Percentiles rank a stretch among this genome's conserved stretches.
These are phyloP conservation scores for Mesochorus sp. DNA, from an alignment of 2,888 invertebrate genomes.

Conservation along the genomic window DNA sequence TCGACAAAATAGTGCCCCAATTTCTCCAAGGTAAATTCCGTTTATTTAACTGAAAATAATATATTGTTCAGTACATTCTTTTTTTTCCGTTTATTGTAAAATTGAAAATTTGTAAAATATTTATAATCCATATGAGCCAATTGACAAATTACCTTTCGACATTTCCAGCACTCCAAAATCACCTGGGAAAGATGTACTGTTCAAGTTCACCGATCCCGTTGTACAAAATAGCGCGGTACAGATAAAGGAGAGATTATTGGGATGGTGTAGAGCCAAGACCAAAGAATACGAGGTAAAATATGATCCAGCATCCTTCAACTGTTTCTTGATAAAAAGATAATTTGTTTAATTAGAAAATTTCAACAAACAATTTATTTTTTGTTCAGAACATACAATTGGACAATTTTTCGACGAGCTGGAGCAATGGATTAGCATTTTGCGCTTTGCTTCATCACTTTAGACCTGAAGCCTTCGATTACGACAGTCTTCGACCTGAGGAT, in stretches of 20 bases:
- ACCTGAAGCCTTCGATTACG: slow-evolving; percentile 98
- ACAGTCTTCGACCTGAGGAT: slow-evolving; percentile 92
- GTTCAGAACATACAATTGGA: slow-evolving; percentile 97
- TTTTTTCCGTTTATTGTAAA: not conserved
- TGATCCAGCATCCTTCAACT: no score
- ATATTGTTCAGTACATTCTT: not conserved
- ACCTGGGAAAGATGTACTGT: slow-evolving; percentile 88
- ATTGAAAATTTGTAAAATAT: not conserved
- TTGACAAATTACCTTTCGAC: not conserved
- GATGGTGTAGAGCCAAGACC: slow-evolving; percentile 98
- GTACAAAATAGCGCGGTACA: slow-evolving; percentile 95
- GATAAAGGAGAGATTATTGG: slow-evolving; percentile 97
- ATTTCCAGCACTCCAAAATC: slow-evolving; percentile 88
- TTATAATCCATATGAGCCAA: not conserved
- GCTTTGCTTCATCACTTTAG: slow-evolving; percentile 99
- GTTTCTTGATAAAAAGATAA: not conserved
- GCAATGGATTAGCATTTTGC: slow-evolving; percentile 99
- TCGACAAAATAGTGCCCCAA: slow-evolving; percentile 90
- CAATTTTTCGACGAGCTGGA: slow-evolving; percentile 99
- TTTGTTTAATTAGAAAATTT: not conserved
- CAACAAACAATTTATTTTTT: not conserved
- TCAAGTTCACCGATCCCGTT: slow-evolving; percentile 96
- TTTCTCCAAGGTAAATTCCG: slow-evolving; percentile 92
- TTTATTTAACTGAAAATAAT: no score
- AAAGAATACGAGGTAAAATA: slow-evolving; percentile 95